phyloP scores from a whole-genome alignment of 2,888 invertebrate species.

The Kryphioiulus occultus region DNA sequence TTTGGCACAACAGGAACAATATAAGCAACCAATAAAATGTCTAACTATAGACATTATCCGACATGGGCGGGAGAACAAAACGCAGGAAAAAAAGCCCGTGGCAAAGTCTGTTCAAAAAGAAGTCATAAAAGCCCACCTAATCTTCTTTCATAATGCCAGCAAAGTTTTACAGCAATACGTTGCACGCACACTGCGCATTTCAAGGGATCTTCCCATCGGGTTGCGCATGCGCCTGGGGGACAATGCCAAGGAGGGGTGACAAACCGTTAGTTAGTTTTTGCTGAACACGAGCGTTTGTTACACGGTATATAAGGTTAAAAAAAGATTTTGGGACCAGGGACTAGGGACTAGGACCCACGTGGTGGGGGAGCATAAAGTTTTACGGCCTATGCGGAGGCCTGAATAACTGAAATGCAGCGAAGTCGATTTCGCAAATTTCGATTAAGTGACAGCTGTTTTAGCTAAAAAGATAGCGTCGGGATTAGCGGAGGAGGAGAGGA shows the following conservation, averaged over 20 bases:
- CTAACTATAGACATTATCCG: constrained; percentile 3
- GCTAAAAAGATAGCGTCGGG: constrained; percentile 20
- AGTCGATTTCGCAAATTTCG: constrained; percentile 25
- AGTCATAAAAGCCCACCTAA: constrained; percentile 36
- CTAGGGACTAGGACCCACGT: neutral
- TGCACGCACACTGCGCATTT: constrained; percentile 37
- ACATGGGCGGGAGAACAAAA: constrained; percentile 33
- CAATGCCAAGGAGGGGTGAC: neutral
- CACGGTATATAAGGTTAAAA: neutral
- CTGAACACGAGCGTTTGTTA: neutral
- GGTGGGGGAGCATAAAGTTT: neutral
- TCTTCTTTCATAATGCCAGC: constrained; percentile 40
- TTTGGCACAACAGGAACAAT: constrained; percentile 34
- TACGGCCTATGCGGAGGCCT: neutral
- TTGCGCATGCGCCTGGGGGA: neutral
- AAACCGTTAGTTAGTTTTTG: neutral
- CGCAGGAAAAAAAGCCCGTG: neutral
- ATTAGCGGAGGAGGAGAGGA: neutral
- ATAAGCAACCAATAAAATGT: constrained; percentile 39
- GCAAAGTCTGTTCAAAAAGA: neutral
- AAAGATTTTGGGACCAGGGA: neutral
- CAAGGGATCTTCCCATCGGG: neutral
- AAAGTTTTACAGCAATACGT: constrained; percentile 33
- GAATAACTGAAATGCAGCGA: neutral
- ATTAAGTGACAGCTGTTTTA: constrained; percentile 40